These are phyloP conservation scores for Ctenopoma multispine DNA, from an alignment of 2,797 vertebrate species.

Conservation along the genomic window DNA sequence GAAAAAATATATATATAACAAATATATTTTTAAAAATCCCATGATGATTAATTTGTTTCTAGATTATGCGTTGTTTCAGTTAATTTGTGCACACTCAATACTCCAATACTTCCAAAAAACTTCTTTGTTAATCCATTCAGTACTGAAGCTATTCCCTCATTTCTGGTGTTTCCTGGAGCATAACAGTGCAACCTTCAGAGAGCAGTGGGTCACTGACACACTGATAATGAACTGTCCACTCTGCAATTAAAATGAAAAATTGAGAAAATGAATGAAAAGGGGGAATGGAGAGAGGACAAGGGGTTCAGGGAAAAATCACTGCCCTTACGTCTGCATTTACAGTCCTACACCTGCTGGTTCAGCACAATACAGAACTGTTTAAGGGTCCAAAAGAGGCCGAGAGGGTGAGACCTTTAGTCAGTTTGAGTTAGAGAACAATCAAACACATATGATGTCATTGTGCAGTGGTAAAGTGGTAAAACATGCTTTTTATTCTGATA, in stretches of 20 bases:
- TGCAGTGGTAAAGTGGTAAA: conserved; percentile 3
- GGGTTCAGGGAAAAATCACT: conserved; percentile 33
- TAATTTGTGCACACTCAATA: neutral
- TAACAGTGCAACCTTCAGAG: conserved; percentile 78
- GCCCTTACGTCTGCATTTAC: conserved; percentile 50
- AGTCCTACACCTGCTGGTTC: conserved; percentile 59
- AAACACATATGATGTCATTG: conserved; percentile 47
- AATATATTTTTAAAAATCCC: neutral
- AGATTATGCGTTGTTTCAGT: neutral
- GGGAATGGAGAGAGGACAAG: conserved; percentile 16
- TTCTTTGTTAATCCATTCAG: conserved; percentile 51
- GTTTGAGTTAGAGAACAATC: conserved; percentile 23
- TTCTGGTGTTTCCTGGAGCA: conserved; percentile 73
- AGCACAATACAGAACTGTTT: conserved; percentile 65
- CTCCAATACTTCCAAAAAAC: conserved; percentile 12
- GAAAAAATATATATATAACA: neutral
- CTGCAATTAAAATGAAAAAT: conserved; percentile 85
- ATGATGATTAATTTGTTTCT: neutral
- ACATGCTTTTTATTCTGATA: conserved; percentile 26
- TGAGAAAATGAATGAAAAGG: conserved; percentile 71
- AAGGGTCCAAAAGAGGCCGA: conserved; percentile 46
- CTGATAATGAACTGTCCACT: conserved; percentile 85
- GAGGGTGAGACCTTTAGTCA: conserved; percentile 30
- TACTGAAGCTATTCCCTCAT: conserved; percentile 53
- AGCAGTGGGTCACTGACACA: conserved; percentile 78